A percentile compares a stretch with the other conserved stretches of the same genome.
Conservation (phyloP, 2,888 invertebrate genomes). For the Spilosoma lubricipeda region DNA sequence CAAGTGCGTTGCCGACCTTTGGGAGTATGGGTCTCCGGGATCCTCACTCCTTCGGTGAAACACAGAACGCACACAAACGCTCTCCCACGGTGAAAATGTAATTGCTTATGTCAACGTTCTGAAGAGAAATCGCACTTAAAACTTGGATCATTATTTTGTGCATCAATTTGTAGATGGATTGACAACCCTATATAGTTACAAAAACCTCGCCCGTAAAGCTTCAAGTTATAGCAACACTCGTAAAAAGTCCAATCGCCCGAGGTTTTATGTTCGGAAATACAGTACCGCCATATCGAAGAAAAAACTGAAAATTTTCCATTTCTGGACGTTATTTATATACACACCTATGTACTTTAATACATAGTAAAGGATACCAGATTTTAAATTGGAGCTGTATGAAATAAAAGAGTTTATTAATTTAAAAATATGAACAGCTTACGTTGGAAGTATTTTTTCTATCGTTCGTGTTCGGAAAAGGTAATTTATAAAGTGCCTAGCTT, state of each 20-base stretch:
- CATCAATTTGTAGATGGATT: not conserved
- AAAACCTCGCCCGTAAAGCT: constrained; percentile 41
- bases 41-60: too few relatives aligned
- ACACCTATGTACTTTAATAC: constrained; percentile 23
- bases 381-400: constrained; percentile 10
- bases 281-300: constrained; percentile 35
- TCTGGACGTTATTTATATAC: constrained; percentile 23
- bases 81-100: too few relatives aligned
- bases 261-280: constrained; percentile 48
- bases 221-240: constrained; percentile 50
- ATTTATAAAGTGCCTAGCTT: constrained; percentile 11
- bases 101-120: not conserved
- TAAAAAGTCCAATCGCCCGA: constrained; percentile 59
- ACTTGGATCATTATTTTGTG: not conserved
- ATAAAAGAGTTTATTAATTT: not conserved
- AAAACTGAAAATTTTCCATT: constrained; percentile 39
- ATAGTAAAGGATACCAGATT: constrained; percentile 19
- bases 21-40: too few relatives aligned
- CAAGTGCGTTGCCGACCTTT: too few relatives aligned
- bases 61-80: too few relatives aligned
- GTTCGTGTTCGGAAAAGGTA: constrained; percentile 9
- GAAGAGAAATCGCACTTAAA: not conserved
- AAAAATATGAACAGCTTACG: not conserved
- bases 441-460: not conserved
- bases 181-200: constrained; percentile 32